Evolutionary conservation across 2,113 vertebrate genomes (phyloP), one percentile per base, ranked within the genome.

Genomic region (Rhynchomys soricoides): DNA sequence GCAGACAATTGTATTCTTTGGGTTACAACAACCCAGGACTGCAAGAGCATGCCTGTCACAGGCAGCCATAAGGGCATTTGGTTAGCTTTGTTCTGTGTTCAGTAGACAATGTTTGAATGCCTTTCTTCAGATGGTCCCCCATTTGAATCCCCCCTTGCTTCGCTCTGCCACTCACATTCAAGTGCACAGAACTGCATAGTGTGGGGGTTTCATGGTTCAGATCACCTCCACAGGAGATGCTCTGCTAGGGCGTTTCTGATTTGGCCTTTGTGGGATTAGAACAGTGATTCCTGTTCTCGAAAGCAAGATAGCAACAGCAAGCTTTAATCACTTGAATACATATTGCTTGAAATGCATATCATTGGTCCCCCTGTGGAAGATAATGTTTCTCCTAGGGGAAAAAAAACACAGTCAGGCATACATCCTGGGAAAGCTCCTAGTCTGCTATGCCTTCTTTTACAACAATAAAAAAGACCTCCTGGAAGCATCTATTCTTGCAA

Each of bases 11-110:
- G 87, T 45, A 13, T 75, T 88, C 22, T 92, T 74, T 57, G 68
- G 34, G 71, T 75, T 81, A 94, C 90, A 92, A 77, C 87, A 83
- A 81, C 13, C 12, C 37, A 43, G 57, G 40, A 77, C 71, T 77
- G 10, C 29, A 57, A 89, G 70, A 24, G 43, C 16, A 37, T 29
- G 37, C 40, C 52, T 7, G 26, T 3, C 66, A 45, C 26, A 45
- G 12, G 16, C 55, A 37, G 37, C 87, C 66, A 55, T 40, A 73
- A 55, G 22, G 43, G 34, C 22, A 59, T 34, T 48, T 86, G 68
- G 75, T 95, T 82, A 31, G 55, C 2, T 93, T 93, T 85, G 50
- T 81, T 93, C 50, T 50, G 10, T 95, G 66, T 79, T 90, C 55
- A 68, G 16, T 11, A 52, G 88, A 81, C 66, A 92, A 26, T 89